phyloP scores from a whole-genome alignment of 2,888 invertebrate species.

The Cancer borealis region DNA sequence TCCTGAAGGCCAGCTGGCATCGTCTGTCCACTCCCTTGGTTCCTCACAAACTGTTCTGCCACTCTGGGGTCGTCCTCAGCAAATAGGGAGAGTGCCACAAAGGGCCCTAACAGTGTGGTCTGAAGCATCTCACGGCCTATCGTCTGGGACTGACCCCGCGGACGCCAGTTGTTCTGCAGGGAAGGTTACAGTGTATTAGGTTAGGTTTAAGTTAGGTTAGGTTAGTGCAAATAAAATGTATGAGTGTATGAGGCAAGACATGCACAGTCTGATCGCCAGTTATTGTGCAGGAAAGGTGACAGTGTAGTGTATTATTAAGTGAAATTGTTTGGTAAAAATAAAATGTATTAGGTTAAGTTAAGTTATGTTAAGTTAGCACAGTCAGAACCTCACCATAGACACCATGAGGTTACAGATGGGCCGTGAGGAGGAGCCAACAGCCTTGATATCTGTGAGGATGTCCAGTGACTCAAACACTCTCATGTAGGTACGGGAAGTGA shows the following conservation, averaged over 20 bases:
- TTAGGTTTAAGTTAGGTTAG: too few relatives aligned
- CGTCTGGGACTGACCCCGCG: conserved; percentile 83
- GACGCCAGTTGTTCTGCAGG: conserved; percentile 85
- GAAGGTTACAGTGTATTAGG: conserved; percentile 78
- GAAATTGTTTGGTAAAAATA: neutral
- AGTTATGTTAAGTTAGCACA: too few relatives aligned
- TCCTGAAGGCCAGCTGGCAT: conserved; percentile 70
- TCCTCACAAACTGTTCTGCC: conserved; percentile 85
- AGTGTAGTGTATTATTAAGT: neutral
- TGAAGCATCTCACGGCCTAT: conserved; percentile 92
- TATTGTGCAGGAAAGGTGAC: conserved; percentile 81
- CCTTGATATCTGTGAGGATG: conserved; percentile 74
- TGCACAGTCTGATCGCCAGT: conserved; percentile 79
- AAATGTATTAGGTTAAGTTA: too few relatives aligned
- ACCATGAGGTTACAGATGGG: conserved; percentile 88
- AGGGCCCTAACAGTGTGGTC: conserved; percentile 93
- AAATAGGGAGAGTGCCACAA: conserved; percentile 93
- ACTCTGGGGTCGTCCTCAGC: conserved; percentile 95
- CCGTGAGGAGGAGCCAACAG: conserved; percentile 81
- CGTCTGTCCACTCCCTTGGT: conserved; percentile 69
- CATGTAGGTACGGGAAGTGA: conserved; percentile 74
- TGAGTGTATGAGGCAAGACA: too few relatives aligned
- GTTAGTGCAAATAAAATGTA: too few relatives aligned
- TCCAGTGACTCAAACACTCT: conserved; percentile 70
- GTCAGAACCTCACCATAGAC: conserved; percentile 81